phyloP scores from a whole-genome alignment of 2,797 vertebrate genomes.

The Hapalemur alaotrensis region DNA sequence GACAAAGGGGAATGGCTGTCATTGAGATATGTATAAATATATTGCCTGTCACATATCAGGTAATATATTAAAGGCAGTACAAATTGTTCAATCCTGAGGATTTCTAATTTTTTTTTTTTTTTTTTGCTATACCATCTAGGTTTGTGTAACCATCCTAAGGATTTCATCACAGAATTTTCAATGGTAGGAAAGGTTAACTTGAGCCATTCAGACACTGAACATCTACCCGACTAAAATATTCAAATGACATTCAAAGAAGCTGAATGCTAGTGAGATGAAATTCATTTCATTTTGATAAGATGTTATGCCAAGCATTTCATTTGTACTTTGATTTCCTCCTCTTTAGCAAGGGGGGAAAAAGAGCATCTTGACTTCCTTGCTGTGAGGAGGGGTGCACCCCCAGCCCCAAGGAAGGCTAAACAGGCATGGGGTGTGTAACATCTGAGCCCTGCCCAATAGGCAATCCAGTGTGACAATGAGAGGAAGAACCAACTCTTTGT shows the following conservation, averaged over 20 bases:
- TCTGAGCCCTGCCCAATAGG: background rate
- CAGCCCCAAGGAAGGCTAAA: background rate
- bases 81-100: background rate
- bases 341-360: background rate
- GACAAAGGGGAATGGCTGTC: background rate
- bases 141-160: background rate
- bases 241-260: background rate
- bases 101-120: background rate
- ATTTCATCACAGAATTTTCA: background rate
- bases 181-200: background rate
- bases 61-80: background rate
- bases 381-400: fast-evolving
- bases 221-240: background rate
- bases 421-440: background rate
- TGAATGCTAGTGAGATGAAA: constrained; percentile 30
- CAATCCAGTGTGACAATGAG: background rate
- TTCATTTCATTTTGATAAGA: constrained; percentile 6
- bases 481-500: background rate
- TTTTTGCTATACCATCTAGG: background rate
- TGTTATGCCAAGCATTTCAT: background rate
- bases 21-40: background rate
- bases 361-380: background rate
- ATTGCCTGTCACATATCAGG: background rate
- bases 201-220: background rate
- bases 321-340: background rate